Base-by-base conservation (phyloP, 2,113 vertebrate genomes). In the Larimichthys polyactis region DNA sequence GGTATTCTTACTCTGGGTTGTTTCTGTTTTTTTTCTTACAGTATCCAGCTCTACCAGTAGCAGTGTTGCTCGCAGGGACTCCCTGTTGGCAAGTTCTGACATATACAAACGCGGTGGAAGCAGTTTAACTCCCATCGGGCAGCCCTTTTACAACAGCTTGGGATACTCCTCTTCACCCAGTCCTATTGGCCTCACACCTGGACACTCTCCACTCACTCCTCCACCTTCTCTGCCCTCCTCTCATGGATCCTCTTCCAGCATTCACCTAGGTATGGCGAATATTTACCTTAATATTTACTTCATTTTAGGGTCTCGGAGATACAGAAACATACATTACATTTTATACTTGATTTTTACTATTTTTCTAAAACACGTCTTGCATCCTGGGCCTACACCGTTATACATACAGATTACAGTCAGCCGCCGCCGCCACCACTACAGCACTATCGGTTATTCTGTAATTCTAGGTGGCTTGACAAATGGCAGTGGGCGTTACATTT, bases 81-180 rank as follows among this genome's bases (percentile, higher is more conserved):
- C 98, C 91, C 94, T 99, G 94, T 95, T 97, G 95, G 97, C 98
- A 91, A 97, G 95, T 90, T 98, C 97, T 91, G 98, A 99, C 92
- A 94, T 98, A 82, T 99, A 99, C 96, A 99, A 99, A 95, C 97
- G 97, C 81, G 96, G 97, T 84, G 97, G 96, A 93, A 98, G 97
- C 96, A 98, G 96, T 95, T 94, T 99, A 94, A 97, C 98, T 91
- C 97, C 98, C 94, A 97, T 99, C 91, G 98, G 97, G 79, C 97
- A 98, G 93, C 97, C 97, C 81, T 99, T 98, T 95, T 99, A 98
- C 96, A 97, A 97, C 96, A 98, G 97, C 96, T 96, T 99, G 95
- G 97, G 98, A 94, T 98, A 99, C 96, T 98, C 98, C 91, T 98
- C 97, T 92, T 99, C 98, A 92, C 97, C 98, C 93, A 98, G 98